A percentile compares a stretch with the other conserved stretches of the same genome.
phyloP scores from a whole-genome alignment of 2,113 vertebrate genomes.

The Propithecus coquereli region DNA sequence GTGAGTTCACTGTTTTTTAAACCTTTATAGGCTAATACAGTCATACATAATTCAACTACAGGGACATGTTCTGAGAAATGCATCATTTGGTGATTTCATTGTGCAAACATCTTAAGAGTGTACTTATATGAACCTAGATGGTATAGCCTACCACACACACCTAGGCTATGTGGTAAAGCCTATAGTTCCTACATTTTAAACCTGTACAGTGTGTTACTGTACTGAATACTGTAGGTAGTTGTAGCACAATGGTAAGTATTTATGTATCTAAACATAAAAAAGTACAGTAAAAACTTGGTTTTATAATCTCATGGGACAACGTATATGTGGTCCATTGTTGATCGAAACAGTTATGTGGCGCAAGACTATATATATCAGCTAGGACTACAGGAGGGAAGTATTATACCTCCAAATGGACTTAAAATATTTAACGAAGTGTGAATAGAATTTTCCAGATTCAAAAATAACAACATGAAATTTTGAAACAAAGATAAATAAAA shows the following conservation, averaged over 20 bases:
- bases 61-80: too few relatives aligned
- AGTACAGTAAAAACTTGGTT: background rate
- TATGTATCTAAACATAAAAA: background rate
- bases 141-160: background rate
- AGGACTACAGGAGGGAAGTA: background rate
- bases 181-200: background rate
- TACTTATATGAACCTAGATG: background rate
- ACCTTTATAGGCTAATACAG: background rate
- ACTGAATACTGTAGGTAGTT: background rate
- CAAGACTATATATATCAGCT: background rate
- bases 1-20: constrained; percentile 78
- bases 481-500: background rate
- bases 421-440: background rate
- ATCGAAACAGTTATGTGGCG: background rate
- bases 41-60: background rate
- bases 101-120: background rate
- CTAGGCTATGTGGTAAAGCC: background rate
- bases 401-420: background rate
- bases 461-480: background rate
- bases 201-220: background rate
- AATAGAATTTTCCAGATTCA: background rate
- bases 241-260: background rate
- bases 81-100: background rate
- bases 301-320: background rate
- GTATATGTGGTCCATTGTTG: too few relatives aligned